Percentiles rank a stretch among this genome's conserved stretches.
Evolutionary conservation across 2,113 vertebrate genomes (phyloP).

Genomic region (Engraulis encrasicolus): DNA sequence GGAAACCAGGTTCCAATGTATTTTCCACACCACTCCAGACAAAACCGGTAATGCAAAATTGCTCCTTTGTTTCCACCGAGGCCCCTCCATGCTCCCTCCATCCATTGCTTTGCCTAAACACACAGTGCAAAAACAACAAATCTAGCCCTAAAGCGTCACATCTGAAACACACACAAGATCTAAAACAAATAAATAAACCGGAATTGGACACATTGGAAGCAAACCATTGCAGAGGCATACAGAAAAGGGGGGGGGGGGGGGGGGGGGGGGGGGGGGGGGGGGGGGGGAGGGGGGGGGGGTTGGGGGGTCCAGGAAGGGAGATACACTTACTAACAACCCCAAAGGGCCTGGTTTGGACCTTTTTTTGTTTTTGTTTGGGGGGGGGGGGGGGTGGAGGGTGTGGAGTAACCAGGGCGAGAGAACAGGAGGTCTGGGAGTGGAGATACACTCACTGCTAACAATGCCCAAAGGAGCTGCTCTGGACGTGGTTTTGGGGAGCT

Average conservation of each 20-base stretch:
- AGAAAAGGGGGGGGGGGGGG: too few species aligned
- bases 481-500: constrained; percentile 27
- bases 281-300: too few species aligned
- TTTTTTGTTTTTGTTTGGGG: too few species aligned
- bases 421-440: not conserved
- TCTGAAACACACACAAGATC: not conserved
- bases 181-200: constrained; percentile 34
- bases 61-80: not conserved
- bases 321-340: not conserved
- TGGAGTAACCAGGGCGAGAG: too few species aligned
- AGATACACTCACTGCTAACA: not conserved
- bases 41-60: not conserved
- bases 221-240: too few species aligned
- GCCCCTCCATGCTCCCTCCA: not conserved
- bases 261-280: too few species aligned
- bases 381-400: too few species aligned
- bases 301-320: not conserved
- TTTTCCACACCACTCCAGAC: not conserved
- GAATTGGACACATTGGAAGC: constrained; percentile 38
- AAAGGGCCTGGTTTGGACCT: constrained; percentile 28
- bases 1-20: not conserved
- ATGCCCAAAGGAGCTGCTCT: constrained; percentile 24
- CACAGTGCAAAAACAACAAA: constrained; percentile 31
- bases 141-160: not conserved
- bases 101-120: constrained; percentile 14